Base-by-base conservation (phyloP, 2,888 invertebrate genomes). In the Keiferia lycopersicella region DNA sequence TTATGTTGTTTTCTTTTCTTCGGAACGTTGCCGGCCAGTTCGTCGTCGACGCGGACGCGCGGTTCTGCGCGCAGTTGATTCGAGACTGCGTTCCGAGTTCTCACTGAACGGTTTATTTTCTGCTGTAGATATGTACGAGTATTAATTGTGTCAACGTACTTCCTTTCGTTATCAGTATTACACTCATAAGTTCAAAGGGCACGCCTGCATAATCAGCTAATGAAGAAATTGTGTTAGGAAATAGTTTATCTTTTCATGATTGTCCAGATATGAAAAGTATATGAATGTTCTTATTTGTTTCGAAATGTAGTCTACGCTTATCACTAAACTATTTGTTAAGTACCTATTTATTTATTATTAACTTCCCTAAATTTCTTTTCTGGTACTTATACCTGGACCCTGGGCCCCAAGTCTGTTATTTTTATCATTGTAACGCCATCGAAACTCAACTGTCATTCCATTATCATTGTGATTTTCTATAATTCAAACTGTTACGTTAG, bases 111-210 rank as follows among this genome's bases (percentile, higher is more conserved):
- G 59, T 59, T 59, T 61, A 50, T 48, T 61, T 61, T 50, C 48
- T 50, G 16, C 56, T 10, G 56, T 34, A 34, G 16, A 56, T 56
- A 34, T n/a, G n/a, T n/a, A n/a, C n/a, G n/a, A n/a, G n/a, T n/a
- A n/a, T n/a, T n/a, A n/a, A n/a, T 6, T 48, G 18, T 11, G 20
- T 53, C 22, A 53, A 53, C 41, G 20, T 22, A 41, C 34, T 58
- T 20, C 18, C 41, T 59, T 45, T 45, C n/a, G 18, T 41, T 34
- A 34, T 34, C 34, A 53, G n/a, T 51, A 38, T 62, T 22, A 39
- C n/a, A 53, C 39, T 53, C 53, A 62, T 53, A 53, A 62, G 51
- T 53, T 38, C 53, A 41, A 53, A 62, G 62, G 53, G 62, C 39
- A 39, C 34, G n/a, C 26, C 10, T 56, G 11, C 26, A 20, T 20